Conservation (phyloP, 2,888 invertebrate species). For the Sesia apiformis region DNA sequence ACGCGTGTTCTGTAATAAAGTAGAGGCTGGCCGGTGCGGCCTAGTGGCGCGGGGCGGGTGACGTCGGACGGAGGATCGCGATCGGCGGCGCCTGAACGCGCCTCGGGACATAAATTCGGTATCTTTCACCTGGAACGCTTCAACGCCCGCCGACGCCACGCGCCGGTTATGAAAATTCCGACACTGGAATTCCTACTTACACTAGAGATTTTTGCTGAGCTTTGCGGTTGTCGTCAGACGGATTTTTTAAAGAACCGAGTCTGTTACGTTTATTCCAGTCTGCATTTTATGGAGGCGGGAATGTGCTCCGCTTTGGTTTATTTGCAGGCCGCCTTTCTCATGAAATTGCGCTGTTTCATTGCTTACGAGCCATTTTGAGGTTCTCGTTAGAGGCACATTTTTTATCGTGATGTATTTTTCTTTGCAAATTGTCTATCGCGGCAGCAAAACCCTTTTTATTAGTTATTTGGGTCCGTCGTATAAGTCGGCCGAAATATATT, state of each 20-base stretch:
- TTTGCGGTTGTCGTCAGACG: slow-evolving; percentile 59
- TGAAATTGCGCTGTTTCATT: slow-evolving; percentile 71
- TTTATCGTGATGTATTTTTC: slow-evolving; percentile 55
- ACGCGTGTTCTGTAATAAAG: slow-evolving; percentile 6
- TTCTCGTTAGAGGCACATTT: slow-evolving; percentile 59
- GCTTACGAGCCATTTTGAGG: slow-evolving; percentile 66
- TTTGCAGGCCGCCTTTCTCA: slow-evolving; percentile 65
- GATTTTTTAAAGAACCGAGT: slow-evolving; percentile 64
- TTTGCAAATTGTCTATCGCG: slow-evolving; percentile 45
- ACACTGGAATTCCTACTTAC: slow-evolving; percentile 61
- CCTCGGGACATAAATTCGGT: slow-evolving; percentile 52
- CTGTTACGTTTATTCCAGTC: slow-evolving; percentile 66
- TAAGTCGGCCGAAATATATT: slow-evolving; percentile 6
- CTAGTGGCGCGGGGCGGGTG: slow-evolving; percentile 5
- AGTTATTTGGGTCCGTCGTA: slow-evolving; percentile 17
- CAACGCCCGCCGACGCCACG: slow-evolving; percentile 36
- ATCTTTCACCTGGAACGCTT: slow-evolving; percentile 54
- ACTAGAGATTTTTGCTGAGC: slow-evolving; percentile 66
- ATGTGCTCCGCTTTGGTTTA: slow-evolving; percentile 68
- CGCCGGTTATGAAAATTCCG: slow-evolving; percentile 70
- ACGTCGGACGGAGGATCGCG: slow-evolving; percentile 24
- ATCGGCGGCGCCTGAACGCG: slow-evolving; percentile 18
- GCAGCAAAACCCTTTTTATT: slow-evolving; percentile 28
- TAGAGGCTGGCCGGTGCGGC: slow-evolving; percentile 17
- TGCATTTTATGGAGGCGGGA: slow-evolving; percentile 68